Conservation (phyloP, 2,888 invertebrate species). For the Heliconius sara region DNA sequence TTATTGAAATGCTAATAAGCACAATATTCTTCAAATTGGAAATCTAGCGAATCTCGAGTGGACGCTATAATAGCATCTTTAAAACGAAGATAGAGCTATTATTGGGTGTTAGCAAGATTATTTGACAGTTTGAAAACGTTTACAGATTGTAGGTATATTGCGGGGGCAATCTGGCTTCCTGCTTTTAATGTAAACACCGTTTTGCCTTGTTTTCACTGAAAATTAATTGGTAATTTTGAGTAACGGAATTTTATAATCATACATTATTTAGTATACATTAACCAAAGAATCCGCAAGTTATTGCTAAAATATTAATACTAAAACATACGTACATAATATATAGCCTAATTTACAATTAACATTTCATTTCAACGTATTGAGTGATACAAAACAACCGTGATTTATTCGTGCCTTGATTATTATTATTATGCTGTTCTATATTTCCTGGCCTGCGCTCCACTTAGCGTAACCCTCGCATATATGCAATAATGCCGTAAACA, state of each 20-base stretch:
- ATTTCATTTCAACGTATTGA: not conserved
- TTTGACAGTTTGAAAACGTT: slow-evolving; percentile 84
- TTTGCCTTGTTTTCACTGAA: slow-evolving; percentile 67
- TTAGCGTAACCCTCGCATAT: slow-evolving; percentile 84
- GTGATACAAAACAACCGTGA: not conserved
- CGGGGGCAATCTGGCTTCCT: slow-evolving; percentile 81
- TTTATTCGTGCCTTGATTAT: not conserved
- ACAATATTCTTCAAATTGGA: slow-evolving; percentile 40
- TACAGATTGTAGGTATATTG: slow-evolving; percentile 78
- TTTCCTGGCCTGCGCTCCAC: slow-evolving; percentile 64
- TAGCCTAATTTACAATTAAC: not conserved
- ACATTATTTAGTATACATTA: slow-evolving; percentile 51
- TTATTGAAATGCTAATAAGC: slow-evolving; percentile 49
- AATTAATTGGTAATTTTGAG: slow-evolving; percentile 66
- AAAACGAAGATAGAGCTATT: slow-evolving; percentile 77
- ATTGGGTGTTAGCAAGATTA: slow-evolving; percentile 82
- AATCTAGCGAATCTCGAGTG: slow-evolving; percentile 58
- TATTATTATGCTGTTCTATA: not conserved
- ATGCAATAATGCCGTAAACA: slow-evolving; percentile 79
- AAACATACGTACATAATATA: slow-evolving; percentile 15
- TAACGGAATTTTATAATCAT: slow-evolving; percentile 65
- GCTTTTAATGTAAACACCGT: slow-evolving; percentile 77
- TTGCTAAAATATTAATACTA: slow-evolving; percentile 16
- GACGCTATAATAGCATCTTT: slow-evolving; percentile 75
- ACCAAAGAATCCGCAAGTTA: slow-evolving; percentile 44